phyloP scores from a whole-genome alignment of 2,113 vertebrate species.

The Sminthopsis crassicaudata region DNA sequence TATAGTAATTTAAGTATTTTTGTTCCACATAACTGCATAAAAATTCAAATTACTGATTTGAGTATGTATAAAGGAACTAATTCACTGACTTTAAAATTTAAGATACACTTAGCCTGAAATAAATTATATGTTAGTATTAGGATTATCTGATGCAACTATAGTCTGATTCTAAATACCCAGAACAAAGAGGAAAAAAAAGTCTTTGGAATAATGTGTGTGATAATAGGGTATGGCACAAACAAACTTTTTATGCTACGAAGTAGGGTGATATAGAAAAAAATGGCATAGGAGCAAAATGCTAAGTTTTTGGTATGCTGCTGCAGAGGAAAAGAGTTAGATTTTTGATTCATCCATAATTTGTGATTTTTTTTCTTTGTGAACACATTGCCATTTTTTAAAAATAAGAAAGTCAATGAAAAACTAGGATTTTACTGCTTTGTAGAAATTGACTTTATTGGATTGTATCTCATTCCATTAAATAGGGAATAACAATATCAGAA shows the following conservation, averaged over 20 bases:
- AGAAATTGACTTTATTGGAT: conserved; percentile 36
- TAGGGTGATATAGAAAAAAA: not conserved
- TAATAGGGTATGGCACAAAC: not conserved
- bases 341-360: not conserved
- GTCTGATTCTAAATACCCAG: not conserved
- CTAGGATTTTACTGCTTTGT: conserved; percentile 8
- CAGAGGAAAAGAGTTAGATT: not conserved
- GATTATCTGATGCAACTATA: not conserved
- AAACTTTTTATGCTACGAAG: not conserved
- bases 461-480: not conserved
- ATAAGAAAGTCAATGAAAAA: conserved; percentile 5
- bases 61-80: not conserved
- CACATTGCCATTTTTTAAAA: conserved; percentile 13
- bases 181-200: not conserved
- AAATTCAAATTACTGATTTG: conserved; percentile 26
- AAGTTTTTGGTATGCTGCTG: not conserved
- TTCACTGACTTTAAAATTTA: not conserved
- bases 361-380: conserved; percentile 43
- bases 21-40: not conserved
- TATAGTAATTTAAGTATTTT: not conserved
- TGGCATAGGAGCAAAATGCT: not conserved
- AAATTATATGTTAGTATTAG: not conserved
- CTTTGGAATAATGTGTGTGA: not conserved
- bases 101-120: not conserved
- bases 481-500: not conserved